A percentile compares a stretch with the other conserved stretches of the same genome.
phyloP scores from a whole-genome alignment of 2,888 invertebrate species.

The Rhamphomyia laevipes region DNA sequence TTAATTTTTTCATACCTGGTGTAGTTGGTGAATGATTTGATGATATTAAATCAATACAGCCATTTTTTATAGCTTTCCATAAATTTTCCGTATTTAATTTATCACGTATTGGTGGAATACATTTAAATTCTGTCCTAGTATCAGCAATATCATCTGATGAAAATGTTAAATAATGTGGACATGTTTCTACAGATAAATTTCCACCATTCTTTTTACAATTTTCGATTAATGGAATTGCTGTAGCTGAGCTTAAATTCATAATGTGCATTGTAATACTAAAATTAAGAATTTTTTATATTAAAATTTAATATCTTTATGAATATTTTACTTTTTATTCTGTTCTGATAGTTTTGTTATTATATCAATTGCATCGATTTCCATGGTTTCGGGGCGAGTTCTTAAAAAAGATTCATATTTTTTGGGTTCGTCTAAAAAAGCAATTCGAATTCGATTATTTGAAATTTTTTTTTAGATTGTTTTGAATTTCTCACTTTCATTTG shows the following conservation, averaged over 20 bases:
- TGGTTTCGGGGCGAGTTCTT: slow-evolving; percentile 47
- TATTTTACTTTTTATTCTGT: slow-evolving; percentile 18
- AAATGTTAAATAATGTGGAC: slow-evolving; percentile 58
- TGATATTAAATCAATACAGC: slow-evolving; percentile 49
- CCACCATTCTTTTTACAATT: slow-evolving; percentile 39
- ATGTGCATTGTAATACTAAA: slow-evolving; percentile 51
- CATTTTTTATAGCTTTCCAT: slow-evolving; percentile 49
- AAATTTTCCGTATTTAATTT: slow-evolving; percentile 48
- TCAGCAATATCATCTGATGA: slow-evolving; percentile 51
- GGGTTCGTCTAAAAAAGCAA: slow-evolving; percentile 35
- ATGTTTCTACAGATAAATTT: slow-evolving; percentile 57
- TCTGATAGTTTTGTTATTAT: slow-evolving; percentile 45
- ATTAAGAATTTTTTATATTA: not conserved
- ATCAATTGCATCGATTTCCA: slow-evolving; percentile 55
- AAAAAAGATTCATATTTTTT: slow-evolving; percentile 52
- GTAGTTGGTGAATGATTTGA: slow-evolving; percentile 61
- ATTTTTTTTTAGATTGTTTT: too few relatives aligned
- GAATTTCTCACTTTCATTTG: too few relatives aligned
- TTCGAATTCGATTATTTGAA: too few relatives aligned
- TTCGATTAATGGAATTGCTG: slow-evolving; percentile 45
- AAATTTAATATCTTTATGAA: not conserved
- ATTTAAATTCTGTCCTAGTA: slow-evolving; percentile 56
- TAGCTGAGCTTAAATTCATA: slow-evolving; percentile 54
- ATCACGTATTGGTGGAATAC: slow-evolving; percentile 58
- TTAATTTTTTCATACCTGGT: slow-evolving; percentile 45